phyloP scores from a whole-genome alignment of 2,797 vertebrate species.

The Rhabdomys pumilio region DNA sequence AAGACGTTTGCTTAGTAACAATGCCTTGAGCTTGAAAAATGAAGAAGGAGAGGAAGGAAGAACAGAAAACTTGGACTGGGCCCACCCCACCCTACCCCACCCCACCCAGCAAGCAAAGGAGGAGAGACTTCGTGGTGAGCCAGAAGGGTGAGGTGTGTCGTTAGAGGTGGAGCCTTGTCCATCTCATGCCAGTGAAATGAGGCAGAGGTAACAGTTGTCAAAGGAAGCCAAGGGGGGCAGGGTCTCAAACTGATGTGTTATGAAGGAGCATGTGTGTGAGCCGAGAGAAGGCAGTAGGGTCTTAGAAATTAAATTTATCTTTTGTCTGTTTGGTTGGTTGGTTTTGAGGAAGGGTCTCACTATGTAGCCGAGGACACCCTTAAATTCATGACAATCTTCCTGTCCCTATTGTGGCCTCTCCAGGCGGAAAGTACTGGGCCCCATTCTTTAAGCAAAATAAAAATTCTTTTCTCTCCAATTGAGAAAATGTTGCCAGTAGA shows the following conservation, averaged over 20 bases:
- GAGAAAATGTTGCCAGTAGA: constrained; percentile 40
- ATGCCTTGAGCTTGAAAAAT: background rate
- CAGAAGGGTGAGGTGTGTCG: background rate
- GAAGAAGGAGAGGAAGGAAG: background rate
- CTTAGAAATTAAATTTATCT: background rate
- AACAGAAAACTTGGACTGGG: background rate
- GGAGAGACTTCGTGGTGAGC: background rate
- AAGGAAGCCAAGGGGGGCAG: too few species aligned
- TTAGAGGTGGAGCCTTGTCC: background rate
- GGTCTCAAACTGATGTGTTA: background rate
- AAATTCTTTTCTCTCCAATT: background rate
- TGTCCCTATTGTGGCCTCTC: background rate
- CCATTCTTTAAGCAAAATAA: background rate
- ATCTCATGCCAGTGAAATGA: background rate
- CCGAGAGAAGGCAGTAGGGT: too few species aligned
- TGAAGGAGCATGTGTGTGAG: background rate
- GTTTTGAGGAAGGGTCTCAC: background rate
- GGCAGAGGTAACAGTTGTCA: background rate
- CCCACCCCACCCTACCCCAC: too few species aligned
- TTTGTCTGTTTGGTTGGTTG: background rate
- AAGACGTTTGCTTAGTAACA: background rate
- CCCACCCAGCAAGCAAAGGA: background rate
- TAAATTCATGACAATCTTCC: background rate
- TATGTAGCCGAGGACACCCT: background rate
- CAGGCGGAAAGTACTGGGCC: background rate